Evolutionary conservation across 2,888 invertebrate genomes (phyloP), one percentile per base, ranked within the genome.

Genomic region (Drosophila pseudotakahashii): DNA sequence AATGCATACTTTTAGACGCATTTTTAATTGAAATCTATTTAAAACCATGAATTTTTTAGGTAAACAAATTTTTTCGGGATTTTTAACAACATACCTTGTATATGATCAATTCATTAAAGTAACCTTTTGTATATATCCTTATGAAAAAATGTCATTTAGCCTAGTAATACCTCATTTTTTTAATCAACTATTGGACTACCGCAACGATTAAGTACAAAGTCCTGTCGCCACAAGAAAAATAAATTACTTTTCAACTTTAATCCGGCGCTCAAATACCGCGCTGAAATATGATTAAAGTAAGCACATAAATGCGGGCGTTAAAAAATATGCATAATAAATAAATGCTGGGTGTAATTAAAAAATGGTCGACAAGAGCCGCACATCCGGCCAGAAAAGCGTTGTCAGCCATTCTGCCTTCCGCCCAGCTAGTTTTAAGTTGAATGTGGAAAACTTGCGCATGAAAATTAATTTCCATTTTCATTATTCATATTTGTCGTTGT

Each of bases 401-500:
- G 37, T 48, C 60, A 48, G 11, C 34, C 41, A 16, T 9, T 19
- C 19, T 11, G 41, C 19, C 11, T 48, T 41, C 34, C 57, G 19
- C 44, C 14, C 54, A 30, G 53, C 63, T 80, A 64, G 62, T 78
- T 81, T 66, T 44, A 73, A 77, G 71, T 72, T 63, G 74, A 45
- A 55, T 73, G 75, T 57, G 54, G 32, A 58, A 73, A 74, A 74
- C 75, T 74, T 74, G 75, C 36, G 57, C 62, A 81, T 79, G 79
- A 44, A 81, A 85, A 88, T 85, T 73, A 81, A 81, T 81, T 75
- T 85, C 48, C 73, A 77, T 81, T 85, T 77, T 67, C 77, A 88
- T 85, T 81, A 76, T 76, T 76, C 62, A 63, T 74, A 74, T 70
- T 80, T 66, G 75, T 55, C 73, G 63, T 75, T 73, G 73, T 71